Base-by-base conservation (phyloP, 2,113 vertebrate genomes). In the Chionomys nivalis region DNA sequence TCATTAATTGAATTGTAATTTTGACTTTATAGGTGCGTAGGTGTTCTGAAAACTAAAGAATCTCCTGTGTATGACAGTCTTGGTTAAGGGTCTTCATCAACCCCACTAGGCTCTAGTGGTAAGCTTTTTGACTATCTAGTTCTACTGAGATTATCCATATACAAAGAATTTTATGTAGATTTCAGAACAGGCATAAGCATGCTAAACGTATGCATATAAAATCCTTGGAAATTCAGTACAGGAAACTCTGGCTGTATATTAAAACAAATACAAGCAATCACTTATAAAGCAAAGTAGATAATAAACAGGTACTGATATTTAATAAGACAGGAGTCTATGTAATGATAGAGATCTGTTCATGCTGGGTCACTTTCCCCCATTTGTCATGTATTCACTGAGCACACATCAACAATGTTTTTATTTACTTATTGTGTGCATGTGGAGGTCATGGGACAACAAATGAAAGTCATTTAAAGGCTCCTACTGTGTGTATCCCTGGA, bases 141-240 rank as follows among this genome's bases (percentile, higher is more conserved):
- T 72, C 55, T 87, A 5, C n/a, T 91, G 66, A 58, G 33, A 85
- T 86, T 86, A 63, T 4, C 8, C 4, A 39, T 13, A 33, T 65
- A 31, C 42, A 89, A 77, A 66, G 0, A 0, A 66, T n/a, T 93
- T 87, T 61, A 87, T 39, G 21, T 75, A 44, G 28, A 81, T 93
- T 89, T 92, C 73, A 63, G 76, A 39, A 79, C 83, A 28, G 12
- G 36, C 76, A 42, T 96, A 79, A 95, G 75, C 17, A 61, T 90
- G 89, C 36, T 42, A 58, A 90, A 85, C 1, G 52, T 10, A 78
- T 23, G 19, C 4, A 33, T n/a, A 33, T 39, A 31, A 93, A 91
- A 14, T 95, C 28, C 63, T 91, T 76, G 42, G 42, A 88, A 83
- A 63, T 91, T 96, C 39, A 58, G 3, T 61, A 55, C 11, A 42